Conservation (phyloP, 2,888 invertebrate genomes). For the Eretmocerus hayati region DNA sequence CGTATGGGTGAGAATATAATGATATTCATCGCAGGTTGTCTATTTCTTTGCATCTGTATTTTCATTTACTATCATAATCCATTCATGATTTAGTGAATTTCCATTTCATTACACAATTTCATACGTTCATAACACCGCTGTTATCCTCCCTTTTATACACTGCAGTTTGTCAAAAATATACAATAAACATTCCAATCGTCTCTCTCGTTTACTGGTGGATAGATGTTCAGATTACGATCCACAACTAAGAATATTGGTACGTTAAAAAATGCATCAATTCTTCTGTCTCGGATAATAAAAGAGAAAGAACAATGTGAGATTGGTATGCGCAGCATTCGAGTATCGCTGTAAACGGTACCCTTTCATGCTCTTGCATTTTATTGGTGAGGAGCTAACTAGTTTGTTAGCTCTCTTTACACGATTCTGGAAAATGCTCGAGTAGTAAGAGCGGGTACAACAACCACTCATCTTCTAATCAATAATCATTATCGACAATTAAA, state of each 20-base stretch:
- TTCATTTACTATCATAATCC: slow-evolving; percentile 22
- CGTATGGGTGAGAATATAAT: too few relatives aligned
- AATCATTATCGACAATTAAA: slow-evolving; percentile 41
- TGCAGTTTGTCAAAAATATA: slow-evolving; percentile 36
- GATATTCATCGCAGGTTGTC: too few relatives aligned
- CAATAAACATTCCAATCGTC: slow-evolving; percentile 29
- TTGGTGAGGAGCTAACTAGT: slow-evolving; percentile 16
- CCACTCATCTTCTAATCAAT: slow-evolving; percentile 37
- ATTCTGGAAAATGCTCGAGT: slow-evolving; percentile 29
- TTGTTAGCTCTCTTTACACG: slow-evolving; percentile 17
- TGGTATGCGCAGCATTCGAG: slow-evolving; percentile 18
- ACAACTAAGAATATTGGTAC: slow-evolving; percentile 16
- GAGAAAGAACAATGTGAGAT: slow-evolving; percentile 19
- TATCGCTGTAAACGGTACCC: slow-evolving; percentile 16
- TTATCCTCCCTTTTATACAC: slow-evolving; percentile 33
- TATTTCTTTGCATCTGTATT: slow-evolving; percentile 19
- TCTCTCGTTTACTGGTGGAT: slow-evolving; percentile 23
- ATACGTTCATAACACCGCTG: slow-evolving; percentile 31
- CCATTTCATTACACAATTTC: slow-evolving; percentile 28
- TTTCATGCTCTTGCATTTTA: slow-evolving; percentile 14
- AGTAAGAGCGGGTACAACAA: slow-evolving; percentile 34
- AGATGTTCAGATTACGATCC: slow-evolving; percentile 19
- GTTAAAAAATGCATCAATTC: slow-evolving; percentile 17
- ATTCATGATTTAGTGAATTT: slow-evolving; percentile 21
- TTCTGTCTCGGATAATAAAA: slow-evolving; percentile 18